Conservation (phyloP, 2,888 invertebrate genomes). For the Unio delphinus region DNA sequence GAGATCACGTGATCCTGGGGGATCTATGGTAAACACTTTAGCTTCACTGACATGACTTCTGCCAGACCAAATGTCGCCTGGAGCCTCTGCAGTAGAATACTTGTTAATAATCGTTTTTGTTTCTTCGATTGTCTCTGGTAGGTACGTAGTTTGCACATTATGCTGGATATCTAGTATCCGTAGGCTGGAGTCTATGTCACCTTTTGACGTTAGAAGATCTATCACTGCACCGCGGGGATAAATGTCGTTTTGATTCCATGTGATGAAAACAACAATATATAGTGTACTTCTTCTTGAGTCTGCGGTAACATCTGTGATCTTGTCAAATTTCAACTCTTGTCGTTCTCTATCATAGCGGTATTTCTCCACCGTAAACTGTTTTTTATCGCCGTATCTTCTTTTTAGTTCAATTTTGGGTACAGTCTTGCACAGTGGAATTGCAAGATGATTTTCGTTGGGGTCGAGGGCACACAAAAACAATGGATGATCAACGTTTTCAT, state of each 20-base stretch:
- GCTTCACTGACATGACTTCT: conserved; percentile 28
- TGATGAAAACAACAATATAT: conserved; percentile 19
- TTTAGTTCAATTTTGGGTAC: conserved; percentile 25
- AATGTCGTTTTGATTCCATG: conserved; percentile 9
- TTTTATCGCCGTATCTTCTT: conserved; percentile 1
- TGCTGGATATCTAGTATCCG: conserved; percentile 19
- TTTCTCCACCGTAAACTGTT: conserved; percentile 26
- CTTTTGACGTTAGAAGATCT: conserved; percentile 5
- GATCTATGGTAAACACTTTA: conserved; percentile 48
- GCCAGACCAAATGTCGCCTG: neutral
- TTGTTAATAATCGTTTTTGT: conserved; percentile 1
- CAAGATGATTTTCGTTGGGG: conserved; percentile 31
- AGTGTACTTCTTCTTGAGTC: conserved; percentile 9
- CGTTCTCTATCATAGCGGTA: conserved; percentile 14
- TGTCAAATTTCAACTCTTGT: conserved; percentile 7
- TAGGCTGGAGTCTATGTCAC: conserved; percentile 8
- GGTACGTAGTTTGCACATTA: conserved; percentile 20
- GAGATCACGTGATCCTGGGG: conserved; percentile 35
- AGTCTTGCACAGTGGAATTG: conserved; percentile 36
- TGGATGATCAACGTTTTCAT: conserved; percentile 28
- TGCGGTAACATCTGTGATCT: conserved; percentile 9
- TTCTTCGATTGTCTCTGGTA: conserved; percentile 9
- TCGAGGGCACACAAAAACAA: conserved; percentile 25
- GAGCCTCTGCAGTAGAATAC: neutral
- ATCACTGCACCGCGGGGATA: conserved; percentile 27